These are phyloP conservation scores for Ia io DNA, from an alignment of 2,113 vertebrate species.

Conservation along the genomic window DNA sequence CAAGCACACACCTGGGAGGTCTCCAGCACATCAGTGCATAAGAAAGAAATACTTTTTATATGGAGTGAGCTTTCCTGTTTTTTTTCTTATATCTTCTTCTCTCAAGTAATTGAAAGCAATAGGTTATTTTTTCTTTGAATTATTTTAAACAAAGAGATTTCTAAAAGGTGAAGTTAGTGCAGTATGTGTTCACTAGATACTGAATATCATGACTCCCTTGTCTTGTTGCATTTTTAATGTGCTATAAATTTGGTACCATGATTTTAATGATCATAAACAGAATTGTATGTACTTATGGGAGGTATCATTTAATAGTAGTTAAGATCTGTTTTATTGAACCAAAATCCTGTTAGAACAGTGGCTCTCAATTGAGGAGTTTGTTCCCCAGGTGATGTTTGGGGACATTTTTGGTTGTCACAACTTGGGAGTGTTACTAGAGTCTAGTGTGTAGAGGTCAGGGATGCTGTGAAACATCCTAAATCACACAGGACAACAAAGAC, in stretches of 20 bases:
- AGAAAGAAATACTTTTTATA: background rate
- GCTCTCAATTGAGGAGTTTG: background rate
- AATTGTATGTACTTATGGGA: background rate
- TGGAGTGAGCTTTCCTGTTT: background rate
- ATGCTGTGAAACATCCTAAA: background rate
- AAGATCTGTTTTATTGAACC: background rate
- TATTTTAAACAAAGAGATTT: background rate
- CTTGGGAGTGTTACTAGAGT: background rate
- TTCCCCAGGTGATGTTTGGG: background rate
- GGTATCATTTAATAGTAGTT: background rate
- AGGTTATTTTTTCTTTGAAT: background rate
- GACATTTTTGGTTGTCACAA: background rate
- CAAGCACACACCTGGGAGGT: slow-evolving; percentile 89
- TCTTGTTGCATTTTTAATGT: background rate
- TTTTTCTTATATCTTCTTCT: background rate
- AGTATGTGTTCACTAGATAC: background rate
- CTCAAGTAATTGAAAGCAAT: background rate
- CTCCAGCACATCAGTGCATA: slow-evolving; percentile 89
- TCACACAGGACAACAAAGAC: too few species aligned
- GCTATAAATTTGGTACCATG: background rate
- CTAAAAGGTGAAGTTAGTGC: background rate
- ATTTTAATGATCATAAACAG: background rate
- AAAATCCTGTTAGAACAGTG: background rate
- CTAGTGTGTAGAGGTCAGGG: background rate
- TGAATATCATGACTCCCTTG: background rate